Conservation (phyloP, 1,140 invertebrate species). For the Trichonephila inaurata region DNA sequence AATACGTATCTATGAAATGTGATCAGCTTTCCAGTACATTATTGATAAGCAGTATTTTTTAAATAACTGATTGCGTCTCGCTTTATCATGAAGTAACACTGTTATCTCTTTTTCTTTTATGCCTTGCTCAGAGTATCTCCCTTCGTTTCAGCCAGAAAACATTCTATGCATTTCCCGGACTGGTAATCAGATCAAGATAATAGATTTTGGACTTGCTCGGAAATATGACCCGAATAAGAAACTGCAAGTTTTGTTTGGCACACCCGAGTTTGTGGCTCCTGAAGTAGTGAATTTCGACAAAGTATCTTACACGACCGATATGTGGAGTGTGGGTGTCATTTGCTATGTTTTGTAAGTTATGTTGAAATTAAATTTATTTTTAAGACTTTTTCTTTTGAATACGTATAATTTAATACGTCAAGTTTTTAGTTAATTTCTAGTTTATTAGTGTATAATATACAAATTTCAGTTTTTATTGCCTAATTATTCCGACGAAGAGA, state of each 20-base stretch:
- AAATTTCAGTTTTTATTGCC: too few species aligned
- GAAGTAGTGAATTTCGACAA: slow-evolving; percentile 99
- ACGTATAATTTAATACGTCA: too few species aligned
- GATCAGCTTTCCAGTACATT: too few species aligned
- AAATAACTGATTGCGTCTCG: too few species aligned
- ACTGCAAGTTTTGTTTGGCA: slow-evolving; percentile 92
- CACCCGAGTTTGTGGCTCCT: slow-evolving; percentile 98
- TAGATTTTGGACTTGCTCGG: slow-evolving; percentile 97
- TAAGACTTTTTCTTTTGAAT: too few species aligned
- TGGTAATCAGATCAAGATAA: slow-evolving; percentile 98
- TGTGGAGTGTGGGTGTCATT: slow-evolving; percentile 97
- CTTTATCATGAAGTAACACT: too few species aligned
- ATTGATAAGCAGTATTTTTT: too few species aligned
- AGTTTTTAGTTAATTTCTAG: too few species aligned
- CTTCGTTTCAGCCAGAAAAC: slow-evolving; percentile 93
- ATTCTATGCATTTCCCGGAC: slow-evolving; percentile 96
- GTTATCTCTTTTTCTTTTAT: too few species aligned
- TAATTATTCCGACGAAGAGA: too few species aligned
- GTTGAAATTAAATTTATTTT: background rate
- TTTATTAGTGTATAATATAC: too few species aligned
- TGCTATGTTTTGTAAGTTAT: slow-evolving; percentile 97
- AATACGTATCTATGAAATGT: too few species aligned
- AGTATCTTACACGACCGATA: slow-evolving; percentile 86
- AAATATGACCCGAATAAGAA: slow-evolving; percentile 95
- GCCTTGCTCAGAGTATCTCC: background rate